Evolutionary conservation across 1,140 invertebrate species (phyloP).

Genomic region (Neodiprion lecontei): DNA sequence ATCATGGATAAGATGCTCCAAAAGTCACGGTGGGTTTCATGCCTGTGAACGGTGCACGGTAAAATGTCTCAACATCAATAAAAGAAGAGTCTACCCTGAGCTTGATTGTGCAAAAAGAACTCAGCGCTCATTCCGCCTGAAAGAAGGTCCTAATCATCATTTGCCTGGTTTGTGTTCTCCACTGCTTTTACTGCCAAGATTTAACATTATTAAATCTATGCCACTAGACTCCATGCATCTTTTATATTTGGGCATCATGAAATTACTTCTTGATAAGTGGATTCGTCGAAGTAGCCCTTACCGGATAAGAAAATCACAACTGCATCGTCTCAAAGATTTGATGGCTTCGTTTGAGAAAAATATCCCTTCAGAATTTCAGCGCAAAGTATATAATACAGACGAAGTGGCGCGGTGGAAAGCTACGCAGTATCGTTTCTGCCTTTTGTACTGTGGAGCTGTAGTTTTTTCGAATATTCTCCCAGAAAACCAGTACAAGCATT

Average conservation of each 20-base stretch:
- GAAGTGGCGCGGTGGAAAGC: too few relatives aligned
- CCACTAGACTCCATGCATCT: slow-evolving; percentile 31
- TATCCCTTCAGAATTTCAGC: too few relatives aligned
- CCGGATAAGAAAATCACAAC: too few relatives aligned
- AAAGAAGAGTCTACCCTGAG: slow-evolving; percentile 25
- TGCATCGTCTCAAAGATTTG: too few relatives aligned
- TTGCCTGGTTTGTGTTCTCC: slow-evolving; percentile 15
- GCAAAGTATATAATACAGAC: too few relatives aligned
- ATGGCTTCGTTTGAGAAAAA: too few relatives aligned
- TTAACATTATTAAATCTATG: slow-evolving; percentile 24
- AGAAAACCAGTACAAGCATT: slow-evolving; percentile 23
- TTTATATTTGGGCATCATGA: slow-evolving; percentile 22
- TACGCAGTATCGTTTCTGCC: too few relatives aligned
- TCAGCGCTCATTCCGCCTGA: slow-evolving; percentile 22
- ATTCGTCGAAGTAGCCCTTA: too few relatives aligned
- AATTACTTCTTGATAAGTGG: too few relatives aligned
- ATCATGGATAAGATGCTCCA: slow-evolving; percentile 25
- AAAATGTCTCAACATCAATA: slow-evolving; percentile 20
- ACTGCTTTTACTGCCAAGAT: slow-evolving; percentile 24
- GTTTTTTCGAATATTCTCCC: slow-evolving; percentile 20
- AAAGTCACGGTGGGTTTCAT: slow-evolving; percentile 30
- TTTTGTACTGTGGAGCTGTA: not conserved
- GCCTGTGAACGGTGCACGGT: slow-evolving; percentile 31
- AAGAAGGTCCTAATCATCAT: slow-evolving; percentile 27
- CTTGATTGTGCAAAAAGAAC: slow-evolving; percentile 21